Percentiles rank a stretch among this genome's conserved stretches.
phyloP scores from a whole-genome alignment of 2,888 invertebrate species.

The Drosophila nr. fundita region DNA sequence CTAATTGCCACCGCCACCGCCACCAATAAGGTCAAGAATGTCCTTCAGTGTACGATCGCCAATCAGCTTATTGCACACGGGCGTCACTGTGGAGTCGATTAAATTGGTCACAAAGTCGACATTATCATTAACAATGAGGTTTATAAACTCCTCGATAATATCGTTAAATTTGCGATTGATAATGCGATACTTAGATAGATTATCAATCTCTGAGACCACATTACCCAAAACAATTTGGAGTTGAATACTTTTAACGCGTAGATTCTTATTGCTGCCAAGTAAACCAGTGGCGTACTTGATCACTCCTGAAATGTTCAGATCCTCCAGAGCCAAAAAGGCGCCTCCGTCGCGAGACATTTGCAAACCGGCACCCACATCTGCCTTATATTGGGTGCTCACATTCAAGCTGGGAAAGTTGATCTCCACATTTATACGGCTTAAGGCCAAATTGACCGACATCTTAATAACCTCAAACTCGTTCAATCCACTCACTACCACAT shows the following conservation, averaged over 20 bases:
- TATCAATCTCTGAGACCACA: conserved; percentile 76
- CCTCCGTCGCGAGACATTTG: conserved; percentile 66
- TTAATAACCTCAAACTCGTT: conserved; percentile 69
- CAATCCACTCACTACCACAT: conserved; percentile 67
- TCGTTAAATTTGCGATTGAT: conserved; percentile 79
- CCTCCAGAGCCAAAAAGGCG: conserved; percentile 71
- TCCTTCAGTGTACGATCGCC: conserved; percentile 72
- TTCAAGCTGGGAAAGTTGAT: conserved; percentile 67
- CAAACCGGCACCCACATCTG: conserved; percentile 51
- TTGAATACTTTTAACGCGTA: conserved; percentile 70
- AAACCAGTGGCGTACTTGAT: conserved; percentile 70
- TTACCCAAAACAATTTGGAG: conserved; percentile 65
- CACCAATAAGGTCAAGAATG: conserved; percentile 67
- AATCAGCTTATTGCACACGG: conserved; percentile 69
- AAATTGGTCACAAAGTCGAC: conserved; percentile 64
- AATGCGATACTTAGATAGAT: conserved; percentile 68
- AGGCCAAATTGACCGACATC: conserved; percentile 52
- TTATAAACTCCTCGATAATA: conserved; percentile 78
- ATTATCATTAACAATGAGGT: conserved; percentile 79
- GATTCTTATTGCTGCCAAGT: conserved; percentile 28
- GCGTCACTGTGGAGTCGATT: conserved; percentile 60
- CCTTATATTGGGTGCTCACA: conserved; percentile 66
- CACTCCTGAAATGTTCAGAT: conserved; percentile 63
- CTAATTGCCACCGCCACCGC: conserved; percentile 52
- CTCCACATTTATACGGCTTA: conserved; percentile 63